A percentile compares a stretch with the other conserved stretches of the same genome.
phyloP scores from a whole-genome alignment of 2,888 invertebrate species.

The Cantharis flavilabris region DNA sequence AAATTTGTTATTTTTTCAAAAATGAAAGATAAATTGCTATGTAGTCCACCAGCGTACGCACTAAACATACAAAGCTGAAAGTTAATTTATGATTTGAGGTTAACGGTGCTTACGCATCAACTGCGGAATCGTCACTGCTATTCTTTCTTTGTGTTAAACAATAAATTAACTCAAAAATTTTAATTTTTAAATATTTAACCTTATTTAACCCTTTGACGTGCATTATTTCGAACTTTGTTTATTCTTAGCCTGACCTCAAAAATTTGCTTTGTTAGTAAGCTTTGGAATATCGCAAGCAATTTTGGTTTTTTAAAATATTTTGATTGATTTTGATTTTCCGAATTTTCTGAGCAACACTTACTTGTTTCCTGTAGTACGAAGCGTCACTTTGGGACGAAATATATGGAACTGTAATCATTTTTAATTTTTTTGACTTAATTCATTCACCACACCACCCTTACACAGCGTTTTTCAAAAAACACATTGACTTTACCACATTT shows the following conservation, averaged over 20 bases:
- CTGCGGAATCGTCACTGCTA: not conserved
- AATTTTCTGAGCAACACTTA: slow-evolving; percentile 36
- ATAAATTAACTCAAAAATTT: not conserved
- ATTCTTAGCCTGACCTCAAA: not conserved
- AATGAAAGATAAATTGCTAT: not conserved
- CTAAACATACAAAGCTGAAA: not conserved
- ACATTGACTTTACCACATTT: not conserved
- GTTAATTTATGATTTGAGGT: not conserved
- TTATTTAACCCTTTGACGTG: not conserved
- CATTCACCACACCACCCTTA: not conserved
- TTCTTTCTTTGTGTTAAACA: not conserved
- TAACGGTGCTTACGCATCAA: not conserved
- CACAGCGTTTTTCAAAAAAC: not conserved
- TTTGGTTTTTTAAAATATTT: not conserved
- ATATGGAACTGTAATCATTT: slow-evolving; percentile 37
- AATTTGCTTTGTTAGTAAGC: not conserved
- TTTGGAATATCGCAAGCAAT: not conserved
- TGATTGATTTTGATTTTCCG: not conserved
- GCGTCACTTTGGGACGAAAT: slow-evolving; percentile 63
- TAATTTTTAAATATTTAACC: not conserved
- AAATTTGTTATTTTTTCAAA: not conserved
- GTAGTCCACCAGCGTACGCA: not conserved
- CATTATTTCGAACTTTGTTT: not conserved
- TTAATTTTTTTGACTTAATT: not conserved
- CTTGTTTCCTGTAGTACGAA: slow-evolving; percentile 56